Conservation (phyloP, 1,140 invertebrate genomes). For the Formica selysi region DNA sequence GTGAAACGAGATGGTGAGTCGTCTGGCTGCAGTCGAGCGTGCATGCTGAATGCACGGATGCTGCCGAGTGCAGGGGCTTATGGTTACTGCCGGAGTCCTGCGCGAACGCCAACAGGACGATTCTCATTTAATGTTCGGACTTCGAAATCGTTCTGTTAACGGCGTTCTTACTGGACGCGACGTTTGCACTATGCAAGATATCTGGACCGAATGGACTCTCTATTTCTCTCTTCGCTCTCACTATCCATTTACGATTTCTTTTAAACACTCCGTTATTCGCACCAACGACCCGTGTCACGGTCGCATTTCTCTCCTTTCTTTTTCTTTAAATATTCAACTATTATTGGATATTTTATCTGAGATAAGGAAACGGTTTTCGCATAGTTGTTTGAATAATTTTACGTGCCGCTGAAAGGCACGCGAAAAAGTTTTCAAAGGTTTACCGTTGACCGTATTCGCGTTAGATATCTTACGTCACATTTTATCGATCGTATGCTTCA, state of each 20-base stretch:
- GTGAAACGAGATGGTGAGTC: slow-evolving; percentile 61
- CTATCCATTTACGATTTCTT: neutral
- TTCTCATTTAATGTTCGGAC: slow-evolving; percentile 5
- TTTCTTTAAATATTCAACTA: neutral
- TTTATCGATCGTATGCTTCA: slow-evolving; percentile 4
- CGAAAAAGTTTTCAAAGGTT: neutral
- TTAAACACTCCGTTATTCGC: neutral
- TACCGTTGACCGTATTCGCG: neutral
- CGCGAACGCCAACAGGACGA: slow-evolving; percentile 26
- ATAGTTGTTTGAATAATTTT: neutral
- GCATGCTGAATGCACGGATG: slow-evolving; percentile 45
- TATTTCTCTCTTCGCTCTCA: too few species aligned
- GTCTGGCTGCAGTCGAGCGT: slow-evolving; percentile 46
- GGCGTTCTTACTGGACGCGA: slow-evolving; percentile 10
- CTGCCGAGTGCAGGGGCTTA: slow-evolving; percentile 31
- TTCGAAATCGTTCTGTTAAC: slow-evolving; percentile 25
- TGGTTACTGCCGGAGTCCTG: slow-evolving; percentile 21
- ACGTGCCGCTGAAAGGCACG: neutral
- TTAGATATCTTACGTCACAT: neutral
- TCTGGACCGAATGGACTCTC: neutral
- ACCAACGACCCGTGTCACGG: neutral
- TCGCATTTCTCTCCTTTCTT: neutral
- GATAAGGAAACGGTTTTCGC: too few species aligned
- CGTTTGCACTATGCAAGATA: neutral
- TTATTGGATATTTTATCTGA: too few species aligned